phyloP scores from a whole-genome alignment of 1,140 invertebrate species.

The Zeugodacus cucurbitae region DNA sequence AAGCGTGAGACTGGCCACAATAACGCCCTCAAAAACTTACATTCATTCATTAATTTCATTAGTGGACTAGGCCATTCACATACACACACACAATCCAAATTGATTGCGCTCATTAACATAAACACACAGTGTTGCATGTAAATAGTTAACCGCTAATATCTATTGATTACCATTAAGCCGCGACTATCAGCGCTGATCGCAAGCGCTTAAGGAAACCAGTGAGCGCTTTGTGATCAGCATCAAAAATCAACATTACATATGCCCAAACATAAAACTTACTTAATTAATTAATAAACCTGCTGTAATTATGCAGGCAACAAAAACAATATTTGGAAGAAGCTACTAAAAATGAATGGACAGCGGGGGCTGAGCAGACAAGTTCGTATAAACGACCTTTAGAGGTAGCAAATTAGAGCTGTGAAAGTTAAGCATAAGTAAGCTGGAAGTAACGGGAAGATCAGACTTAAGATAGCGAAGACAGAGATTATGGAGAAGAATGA shows the following conservation, averaged over 20 bases:
- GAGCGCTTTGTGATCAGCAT: background rate
- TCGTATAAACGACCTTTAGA: too few species aligned
- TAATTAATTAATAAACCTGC: constrained; percentile 40
- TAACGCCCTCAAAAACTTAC: background rate
- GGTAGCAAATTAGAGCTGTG: too few species aligned
- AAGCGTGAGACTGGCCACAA: background rate
- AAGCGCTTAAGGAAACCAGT: background rate
- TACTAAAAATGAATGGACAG: too few species aligned
- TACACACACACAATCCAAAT: background rate
- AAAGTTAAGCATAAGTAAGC: too few species aligned
- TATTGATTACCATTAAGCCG: background rate
- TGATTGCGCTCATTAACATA: background rate
- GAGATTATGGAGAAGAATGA: too few species aligned
- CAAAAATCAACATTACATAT: background rate
- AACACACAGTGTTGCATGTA: background rate
- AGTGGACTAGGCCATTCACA: background rate
- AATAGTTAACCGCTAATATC: background rate
- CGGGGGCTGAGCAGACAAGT: too few species aligned
- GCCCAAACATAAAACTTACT: background rate
- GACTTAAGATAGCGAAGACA: too few species aligned
- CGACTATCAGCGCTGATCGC: background rate
- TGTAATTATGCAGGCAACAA: background rate
- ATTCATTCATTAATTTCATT: constrained; percentile 12
- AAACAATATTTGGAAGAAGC: background rate
- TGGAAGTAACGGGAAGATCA: too few species aligned